Evolutionary conservation across 2,888 invertebrate species (phyloP).

Genomic region (Pecten maximus): DNA sequence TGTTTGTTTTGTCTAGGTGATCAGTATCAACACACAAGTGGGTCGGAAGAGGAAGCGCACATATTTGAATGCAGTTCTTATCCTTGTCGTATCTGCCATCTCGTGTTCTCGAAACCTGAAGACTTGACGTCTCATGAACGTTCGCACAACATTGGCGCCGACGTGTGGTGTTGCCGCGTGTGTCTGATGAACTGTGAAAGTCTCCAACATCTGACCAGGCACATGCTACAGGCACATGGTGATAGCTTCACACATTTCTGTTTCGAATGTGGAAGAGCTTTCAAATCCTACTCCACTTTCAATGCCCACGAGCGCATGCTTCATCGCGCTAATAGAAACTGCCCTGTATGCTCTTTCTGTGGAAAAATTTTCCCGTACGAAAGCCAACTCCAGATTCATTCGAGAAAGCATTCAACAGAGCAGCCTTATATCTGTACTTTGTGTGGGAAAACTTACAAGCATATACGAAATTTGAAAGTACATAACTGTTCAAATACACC

Average conservation of each 20-base stretch:
- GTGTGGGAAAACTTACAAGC: conserved; percentile 48
- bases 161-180: background rate
- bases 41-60: background rate
- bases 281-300: conserved; percentile 39
- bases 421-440: conserved; percentile 41
- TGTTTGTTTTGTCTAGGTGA: conserved; percentile 21
- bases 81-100: conserved; percentile 17
- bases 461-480: conserved; percentile 42
- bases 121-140: conserved; percentile 18
- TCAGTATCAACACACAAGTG: background rate
- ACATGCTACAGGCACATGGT: background rate
- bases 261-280: conserved; percentile 41
- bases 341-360: conserved; percentile 43
- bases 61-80: background rate
- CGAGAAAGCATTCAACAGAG: conserved; percentile 38
- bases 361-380: conserved; percentile 42
- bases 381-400: conserved; percentile 39
- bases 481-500: conserved; percentile 17
- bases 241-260: conserved; percentile 13
- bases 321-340: conserved; percentile 41
- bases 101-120: background rate
- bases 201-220: background rate
- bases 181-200: conserved; percentile 1
- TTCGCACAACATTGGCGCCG: background rate
- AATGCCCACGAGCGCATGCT: conserved; percentile 42